Percentiles rank a stretch among this genome's conserved stretches.
phyloP scores from a whole-genome alignment of 2,888 invertebrate genomes.

The Dorcus parallelipipedus region DNA sequence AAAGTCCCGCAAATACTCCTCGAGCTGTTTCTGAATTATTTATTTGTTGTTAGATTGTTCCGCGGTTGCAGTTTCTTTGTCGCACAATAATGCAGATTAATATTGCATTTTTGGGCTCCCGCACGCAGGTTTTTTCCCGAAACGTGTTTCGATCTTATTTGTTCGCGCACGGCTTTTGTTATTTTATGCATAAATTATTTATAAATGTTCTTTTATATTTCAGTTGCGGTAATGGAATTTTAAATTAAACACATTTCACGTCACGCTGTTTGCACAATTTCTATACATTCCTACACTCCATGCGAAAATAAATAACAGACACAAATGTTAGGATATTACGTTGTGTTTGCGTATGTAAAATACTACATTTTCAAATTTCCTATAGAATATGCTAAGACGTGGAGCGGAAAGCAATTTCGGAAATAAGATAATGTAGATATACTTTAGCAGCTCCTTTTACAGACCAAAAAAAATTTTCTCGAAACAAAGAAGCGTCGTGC shows the following conservation, averaged over 20 bases:
- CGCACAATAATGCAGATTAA: background rate
- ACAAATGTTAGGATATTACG: too few species aligned
- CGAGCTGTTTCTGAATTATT: slow-evolving; percentile 3
- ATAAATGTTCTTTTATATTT: background rate
- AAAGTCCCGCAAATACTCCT: slow-evolving; percentile 16
- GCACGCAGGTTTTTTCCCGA: background rate
- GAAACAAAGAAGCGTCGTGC: too few species aligned
- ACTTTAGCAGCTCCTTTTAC: too few species aligned
- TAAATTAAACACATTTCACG: background rate
- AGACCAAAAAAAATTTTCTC: too few species aligned
- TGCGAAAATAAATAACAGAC: too few species aligned
- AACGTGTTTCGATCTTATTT: slow-evolving; percentile 1
- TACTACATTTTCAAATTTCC: too few species aligned
- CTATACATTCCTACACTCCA: too few species aligned
- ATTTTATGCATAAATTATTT: slow-evolving; percentile 1
- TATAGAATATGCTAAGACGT: too few species aligned
- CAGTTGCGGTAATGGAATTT: background rate
- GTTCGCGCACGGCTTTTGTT: background rate
- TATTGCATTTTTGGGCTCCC: background rate
- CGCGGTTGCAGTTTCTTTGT: background rate
- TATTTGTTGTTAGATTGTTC: background rate
- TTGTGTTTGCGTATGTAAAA: too few species aligned
- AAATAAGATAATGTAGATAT: too few species aligned
- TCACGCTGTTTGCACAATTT: too few species aligned
- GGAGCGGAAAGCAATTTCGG: too few species aligned